These are phyloP conservation scores for Taenioides sp. DNA, from an alignment of 2,797 vertebrate species.

Conservation along the genomic window DNA sequence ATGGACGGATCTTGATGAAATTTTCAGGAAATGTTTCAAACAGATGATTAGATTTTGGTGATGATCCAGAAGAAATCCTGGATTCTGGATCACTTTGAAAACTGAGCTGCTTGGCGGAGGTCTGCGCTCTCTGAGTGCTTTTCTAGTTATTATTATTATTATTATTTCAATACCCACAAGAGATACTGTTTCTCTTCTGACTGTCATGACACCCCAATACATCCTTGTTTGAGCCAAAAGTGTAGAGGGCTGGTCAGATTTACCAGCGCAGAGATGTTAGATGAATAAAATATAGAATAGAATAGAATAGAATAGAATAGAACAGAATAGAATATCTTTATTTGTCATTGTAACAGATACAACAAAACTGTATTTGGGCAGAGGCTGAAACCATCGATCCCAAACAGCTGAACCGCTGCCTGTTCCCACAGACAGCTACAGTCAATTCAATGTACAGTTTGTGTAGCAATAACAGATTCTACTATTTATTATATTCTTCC, in stretches of 20 bases:
- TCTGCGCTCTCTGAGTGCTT: no score
- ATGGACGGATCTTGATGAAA: no score
- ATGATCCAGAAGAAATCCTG: no score
- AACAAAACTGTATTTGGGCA: conserved; percentile 2
- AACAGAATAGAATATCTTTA: no score
- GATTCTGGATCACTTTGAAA: no score
- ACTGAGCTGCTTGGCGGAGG: no score
- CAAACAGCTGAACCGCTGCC: not conserved
- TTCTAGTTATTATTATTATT: no score
- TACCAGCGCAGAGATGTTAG: not conserved
- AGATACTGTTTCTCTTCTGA: not conserved
- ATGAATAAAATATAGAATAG: not conserved
- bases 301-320: no score
- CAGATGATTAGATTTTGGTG: no score
- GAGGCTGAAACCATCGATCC: not conserved
- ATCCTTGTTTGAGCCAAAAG: not conserved
- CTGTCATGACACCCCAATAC: not conserved
- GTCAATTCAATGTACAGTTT: not conserved
- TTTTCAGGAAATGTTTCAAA: no score
- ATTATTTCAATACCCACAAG: not conserved
- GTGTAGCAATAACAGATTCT: not conserved
- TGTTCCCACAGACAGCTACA: not conserved
- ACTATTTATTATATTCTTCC: not conserved
- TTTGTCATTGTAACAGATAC: no score
- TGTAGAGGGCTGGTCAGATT: not conserved